These are phyloP conservation scores for Diabrotica virgifera DNA, from an alignment of 1,140 invertebrate genomes.

Conservation along the genomic window DNA sequence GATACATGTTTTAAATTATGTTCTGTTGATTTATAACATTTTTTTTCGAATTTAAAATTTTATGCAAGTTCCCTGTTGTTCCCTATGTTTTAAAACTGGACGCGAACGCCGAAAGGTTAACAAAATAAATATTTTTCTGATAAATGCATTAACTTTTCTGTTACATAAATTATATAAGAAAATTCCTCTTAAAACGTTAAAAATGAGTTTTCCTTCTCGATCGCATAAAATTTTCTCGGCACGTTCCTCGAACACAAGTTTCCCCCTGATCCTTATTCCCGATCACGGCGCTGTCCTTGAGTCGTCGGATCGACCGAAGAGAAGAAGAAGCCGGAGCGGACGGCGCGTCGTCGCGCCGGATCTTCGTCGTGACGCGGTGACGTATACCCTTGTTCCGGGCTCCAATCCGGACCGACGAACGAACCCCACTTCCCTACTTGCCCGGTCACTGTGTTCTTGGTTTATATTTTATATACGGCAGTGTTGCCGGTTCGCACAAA, in stretches of 20 bases:
- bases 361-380: constrained; percentile 1
- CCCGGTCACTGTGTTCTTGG: constrained; percentile 13
- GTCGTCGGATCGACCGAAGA: constrained; percentile 6
- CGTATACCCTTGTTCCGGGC: constrained; percentile 4
- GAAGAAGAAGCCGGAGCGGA: background rate
- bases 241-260: background rate
- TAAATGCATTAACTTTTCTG: no score
- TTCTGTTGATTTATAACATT: no score
- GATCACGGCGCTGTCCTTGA: background rate
- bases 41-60: no score
- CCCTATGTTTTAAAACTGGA: no score
- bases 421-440: constrained; percentile 12
- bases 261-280: background rate
- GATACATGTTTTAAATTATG: no score
- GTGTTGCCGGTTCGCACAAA: background rate
- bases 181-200: no score
- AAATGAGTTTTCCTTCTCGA: no score
- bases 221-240: background rate
- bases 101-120: no score
- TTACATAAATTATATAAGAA: no score
- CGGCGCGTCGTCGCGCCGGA: constrained; percentile 1
- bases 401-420: constrained; percentile 8
- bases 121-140: no score
- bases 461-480: constrained; percentile 4
- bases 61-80: no score